These are phyloP conservation scores for Saguinus imperator DNA, from an alignment of 2,113 vertebrate species.

Conservation along the genomic window DNA sequence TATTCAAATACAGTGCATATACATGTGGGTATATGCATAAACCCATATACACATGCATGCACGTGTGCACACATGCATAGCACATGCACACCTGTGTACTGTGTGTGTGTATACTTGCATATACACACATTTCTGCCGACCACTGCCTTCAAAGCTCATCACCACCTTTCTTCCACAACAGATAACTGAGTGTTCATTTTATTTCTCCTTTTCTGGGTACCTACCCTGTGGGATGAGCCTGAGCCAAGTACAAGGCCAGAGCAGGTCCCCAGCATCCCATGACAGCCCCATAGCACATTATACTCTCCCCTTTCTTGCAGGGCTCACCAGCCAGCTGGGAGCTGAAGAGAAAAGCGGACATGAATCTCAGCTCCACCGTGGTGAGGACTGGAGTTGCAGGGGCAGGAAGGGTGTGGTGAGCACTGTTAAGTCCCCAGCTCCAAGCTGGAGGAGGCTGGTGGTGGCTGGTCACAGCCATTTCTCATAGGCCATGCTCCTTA, in stretches of 20 bases:
- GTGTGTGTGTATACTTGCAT: no score
- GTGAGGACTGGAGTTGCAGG: constrained; percentile 10
- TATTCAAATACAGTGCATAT: not conserved
- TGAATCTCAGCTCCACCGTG: not conserved
- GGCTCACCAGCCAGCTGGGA: not conserved
- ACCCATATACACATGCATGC: not conserved
- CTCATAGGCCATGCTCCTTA: not conserved
- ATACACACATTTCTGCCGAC: not conserved
- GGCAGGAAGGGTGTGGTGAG: rapidly evolving
- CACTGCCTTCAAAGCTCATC: not conserved
- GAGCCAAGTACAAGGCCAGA: not conserved
- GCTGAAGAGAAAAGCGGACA: not conserved
- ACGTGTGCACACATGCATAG: not conserved
- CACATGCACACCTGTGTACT: not conserved
- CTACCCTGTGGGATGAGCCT: not conserved
- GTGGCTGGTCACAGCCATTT: not conserved
- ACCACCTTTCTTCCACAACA: no score
- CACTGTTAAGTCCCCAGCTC: not conserved
- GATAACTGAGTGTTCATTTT: not conserved
- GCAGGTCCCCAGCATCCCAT: not conserved
- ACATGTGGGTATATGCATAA: not conserved
- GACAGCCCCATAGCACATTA: rapidly evolving
- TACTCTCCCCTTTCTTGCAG: constrained; percentile 36
- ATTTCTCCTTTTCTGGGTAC: not conserved
- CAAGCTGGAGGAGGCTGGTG: not conserved